Evolutionary conservation across 2,113 vertebrate genomes (phyloP).

Genomic region (Lutjanus erythropterus): DNA sequence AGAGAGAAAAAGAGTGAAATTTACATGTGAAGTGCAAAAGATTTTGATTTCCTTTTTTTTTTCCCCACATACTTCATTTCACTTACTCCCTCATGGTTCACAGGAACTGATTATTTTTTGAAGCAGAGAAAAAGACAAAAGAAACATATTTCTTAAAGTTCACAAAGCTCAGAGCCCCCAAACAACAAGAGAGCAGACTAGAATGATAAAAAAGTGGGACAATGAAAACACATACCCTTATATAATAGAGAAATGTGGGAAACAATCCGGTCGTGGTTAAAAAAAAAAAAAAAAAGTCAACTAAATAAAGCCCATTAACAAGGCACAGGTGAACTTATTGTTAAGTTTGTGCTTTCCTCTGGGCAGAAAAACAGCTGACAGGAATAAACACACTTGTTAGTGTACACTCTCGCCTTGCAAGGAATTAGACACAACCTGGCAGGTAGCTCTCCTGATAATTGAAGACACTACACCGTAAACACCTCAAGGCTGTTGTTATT

Average conservation of each 20-base stretch:
- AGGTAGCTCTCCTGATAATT: constrained; percentile 81
- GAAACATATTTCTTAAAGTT: constrained; percentile 40
- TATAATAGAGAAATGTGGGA: constrained; percentile 20
- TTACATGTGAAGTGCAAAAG: constrained; percentile 12
- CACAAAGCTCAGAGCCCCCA: constrained; percentile 29
- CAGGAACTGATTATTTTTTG: constrained; percentile 29
- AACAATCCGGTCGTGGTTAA: constrained; percentile 32
- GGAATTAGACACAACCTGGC: constrained; percentile 79
- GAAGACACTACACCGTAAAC: constrained; percentile 80
- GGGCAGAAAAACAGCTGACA: constrained; percentile 68
- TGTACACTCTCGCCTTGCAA: constrained; percentile 74
- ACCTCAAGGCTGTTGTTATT: constrained; percentile 83
- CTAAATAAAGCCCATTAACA: constrained; percentile 64
- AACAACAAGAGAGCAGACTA: constrained; percentile 7
- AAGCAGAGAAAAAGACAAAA: constrained; percentile 17
- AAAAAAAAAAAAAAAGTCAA: constrained; percentile 66
- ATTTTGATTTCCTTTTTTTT: constrained; percentile 20
- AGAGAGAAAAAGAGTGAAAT: background rate
- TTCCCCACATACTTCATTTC: background rate
- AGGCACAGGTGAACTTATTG: constrained; percentile 50
- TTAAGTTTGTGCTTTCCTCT: constrained; percentile 57
- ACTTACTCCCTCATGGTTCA: constrained; percentile 7
- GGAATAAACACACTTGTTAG: constrained; percentile 78
- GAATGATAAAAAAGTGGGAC: constrained; percentile 30
- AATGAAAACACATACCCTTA: background rate